These are phyloP conservation scores for Danio kyathit DNA, from an alignment of 2,797 vertebrate species.

Conservation along the genomic window DNA sequence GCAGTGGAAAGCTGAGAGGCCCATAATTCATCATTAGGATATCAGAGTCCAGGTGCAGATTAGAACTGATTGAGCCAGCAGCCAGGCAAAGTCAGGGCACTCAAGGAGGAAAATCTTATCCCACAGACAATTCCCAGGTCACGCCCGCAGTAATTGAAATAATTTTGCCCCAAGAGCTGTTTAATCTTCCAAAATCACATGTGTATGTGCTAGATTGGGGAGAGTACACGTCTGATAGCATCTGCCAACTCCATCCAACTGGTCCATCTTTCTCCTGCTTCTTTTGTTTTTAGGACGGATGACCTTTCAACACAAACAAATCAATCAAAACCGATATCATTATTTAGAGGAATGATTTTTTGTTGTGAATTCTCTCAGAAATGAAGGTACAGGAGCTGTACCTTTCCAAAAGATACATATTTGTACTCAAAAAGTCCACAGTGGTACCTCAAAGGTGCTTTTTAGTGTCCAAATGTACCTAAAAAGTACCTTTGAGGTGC, in stretches of 20 bases:
- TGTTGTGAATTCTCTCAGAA: no score
- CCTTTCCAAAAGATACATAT: no score
- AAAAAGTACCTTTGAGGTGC: no score
- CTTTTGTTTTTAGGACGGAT: background rate
- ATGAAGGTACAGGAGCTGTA: no score
- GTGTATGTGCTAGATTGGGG: slow-evolving; percentile 86
- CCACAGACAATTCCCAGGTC: slow-evolving; percentile 94
- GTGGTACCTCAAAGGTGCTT: no score
- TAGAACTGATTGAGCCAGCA: slow-evolving; percentile 94
- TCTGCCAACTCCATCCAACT: slow-evolving; percentile 66
- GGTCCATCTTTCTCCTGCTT: background rate
- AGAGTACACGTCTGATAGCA: slow-evolving; percentile 76
- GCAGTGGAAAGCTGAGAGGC: slow-evolving; percentile 84
- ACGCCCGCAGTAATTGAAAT: slow-evolving; percentile 94
- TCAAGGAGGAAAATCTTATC: slow-evolving; percentile 94
- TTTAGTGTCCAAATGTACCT: no score
- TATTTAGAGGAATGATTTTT: background rate
- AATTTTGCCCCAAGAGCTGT: slow-evolving; percentile 93
- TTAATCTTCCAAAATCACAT: slow-evolving; percentile 96
- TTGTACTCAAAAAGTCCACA: no score
- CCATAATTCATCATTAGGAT: slow-evolving; percentile 98
- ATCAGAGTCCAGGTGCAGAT: slow-evolving; percentile 98
- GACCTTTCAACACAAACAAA: background rate
- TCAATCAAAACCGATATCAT: background rate
- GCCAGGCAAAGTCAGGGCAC: slow-evolving; percentile 84